phyloP scores from a whole-genome alignment of 2,113 vertebrate species.

The Prionailurus viverrinus region DNA sequence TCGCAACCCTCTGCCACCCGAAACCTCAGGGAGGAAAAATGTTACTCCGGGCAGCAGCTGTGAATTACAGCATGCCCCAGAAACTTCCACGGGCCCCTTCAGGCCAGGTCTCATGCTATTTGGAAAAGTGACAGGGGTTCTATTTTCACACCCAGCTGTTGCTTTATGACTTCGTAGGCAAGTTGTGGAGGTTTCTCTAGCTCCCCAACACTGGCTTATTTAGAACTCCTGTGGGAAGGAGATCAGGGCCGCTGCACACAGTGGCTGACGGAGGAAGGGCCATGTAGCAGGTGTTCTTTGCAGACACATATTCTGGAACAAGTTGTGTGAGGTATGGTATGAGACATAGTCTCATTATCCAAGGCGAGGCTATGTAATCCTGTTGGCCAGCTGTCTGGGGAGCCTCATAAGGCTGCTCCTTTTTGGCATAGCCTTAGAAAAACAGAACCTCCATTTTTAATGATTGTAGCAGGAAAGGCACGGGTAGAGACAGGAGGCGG shows the following conservation, averaged over 20 bases:
- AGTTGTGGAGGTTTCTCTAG: not conserved
- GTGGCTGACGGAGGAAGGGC: not conserved
- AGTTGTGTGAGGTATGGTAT: conserved; percentile 8
- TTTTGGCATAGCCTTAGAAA: conserved; percentile 13
- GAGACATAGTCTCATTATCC: conserved; percentile 44
- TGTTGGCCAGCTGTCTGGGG: conserved; percentile 58
- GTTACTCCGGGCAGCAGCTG: conserved; percentile 54
- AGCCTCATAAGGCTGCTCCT: not conserved
- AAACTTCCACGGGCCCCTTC: conserved; percentile 19
- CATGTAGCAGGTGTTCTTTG: conserved; percentile 49
- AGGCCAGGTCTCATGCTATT: conserved; percentile 33
- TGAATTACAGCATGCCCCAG: conserved; percentile 59
- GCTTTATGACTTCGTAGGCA: conserved; percentile 58
- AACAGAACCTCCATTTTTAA: conserved; percentile 31
- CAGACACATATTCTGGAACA: conserved; percentile 39
- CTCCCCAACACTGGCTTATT: not conserved
- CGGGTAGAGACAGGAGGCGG: not conserved
- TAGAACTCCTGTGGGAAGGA: not conserved
- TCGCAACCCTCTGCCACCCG: not conserved
- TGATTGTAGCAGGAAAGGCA: not conserved
- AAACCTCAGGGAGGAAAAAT: conserved; percentile 16
- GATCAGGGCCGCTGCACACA: not conserved
- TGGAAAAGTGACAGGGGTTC: conserved; percentile 64
- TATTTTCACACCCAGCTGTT: conserved; percentile 76
- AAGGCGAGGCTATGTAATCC: conserved; percentile 42